phyloP scores from a whole-genome alignment of 2,888 invertebrate genomes.

The Drosophila nr. perissopoda region DNA sequence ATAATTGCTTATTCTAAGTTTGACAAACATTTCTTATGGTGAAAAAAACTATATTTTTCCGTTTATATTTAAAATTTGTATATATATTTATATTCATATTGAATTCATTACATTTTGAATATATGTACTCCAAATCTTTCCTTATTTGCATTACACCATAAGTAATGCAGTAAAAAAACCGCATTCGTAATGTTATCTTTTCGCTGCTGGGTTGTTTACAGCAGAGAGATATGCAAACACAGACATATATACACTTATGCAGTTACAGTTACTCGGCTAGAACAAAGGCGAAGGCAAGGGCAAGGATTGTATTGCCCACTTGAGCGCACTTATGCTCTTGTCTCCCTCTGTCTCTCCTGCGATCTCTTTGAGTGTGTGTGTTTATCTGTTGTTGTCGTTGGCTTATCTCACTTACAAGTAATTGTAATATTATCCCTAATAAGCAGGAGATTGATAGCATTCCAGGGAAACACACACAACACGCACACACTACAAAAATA shows the following conservation, averaged over 20 bases:
- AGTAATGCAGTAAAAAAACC: background rate
- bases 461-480: slow-evolving; percentile 56
- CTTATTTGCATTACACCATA: background rate
- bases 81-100: background rate
- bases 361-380: background rate
- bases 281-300: slow-evolving; percentile 11
- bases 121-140: background rate
- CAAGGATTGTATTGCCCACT: slow-evolving; percentile 39
- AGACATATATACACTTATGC: background rate
- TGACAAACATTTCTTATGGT: background rate
- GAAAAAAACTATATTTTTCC: too few relatives aligned
- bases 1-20: background rate
- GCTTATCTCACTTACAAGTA: slow-evolving; percentile 79
- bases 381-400: slow-evolving; percentile 39
- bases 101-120: too few relatives aligned
- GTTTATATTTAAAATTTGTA: too few relatives aligned
- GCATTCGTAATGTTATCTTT: background rate
- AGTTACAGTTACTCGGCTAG: slow-evolving; percentile 4
- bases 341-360: slow-evolving; percentile 1
- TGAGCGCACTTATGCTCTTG: slow-evolving; percentile 38
- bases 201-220: slow-evolving; percentile 18
- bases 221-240: background rate
- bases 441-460: slow-evolving; percentile 80
- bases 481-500: slow-evolving; percentile 35
- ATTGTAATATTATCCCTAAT: slow-evolving; percentile 81